Conservation (phyloP, 2,888 invertebrate genomes). For the Ormyrus nitidulus region DNA sequence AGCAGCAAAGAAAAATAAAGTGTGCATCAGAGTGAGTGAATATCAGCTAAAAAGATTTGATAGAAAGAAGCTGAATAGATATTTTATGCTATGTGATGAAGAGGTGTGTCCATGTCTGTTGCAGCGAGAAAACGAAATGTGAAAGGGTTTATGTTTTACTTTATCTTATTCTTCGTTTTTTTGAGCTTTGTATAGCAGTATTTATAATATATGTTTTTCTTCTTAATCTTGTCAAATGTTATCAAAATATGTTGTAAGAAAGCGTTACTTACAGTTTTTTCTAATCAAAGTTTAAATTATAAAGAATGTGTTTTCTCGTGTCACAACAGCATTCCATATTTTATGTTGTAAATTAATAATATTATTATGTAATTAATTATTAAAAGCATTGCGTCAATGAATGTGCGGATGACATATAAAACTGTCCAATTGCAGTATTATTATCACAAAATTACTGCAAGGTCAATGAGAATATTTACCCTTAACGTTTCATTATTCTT, state of each 20-base stretch:
- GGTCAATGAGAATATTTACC: conserved; percentile 27
- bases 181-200: conserved; percentile 27
- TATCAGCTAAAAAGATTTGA: conserved; percentile 18
- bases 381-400: background rate
- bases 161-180: conserved; percentile 14
- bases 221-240: conserved; percentile 2
- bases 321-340: conserved; percentile 52
- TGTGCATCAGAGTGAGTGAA: conserved; percentile 24
- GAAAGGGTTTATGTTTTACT: conserved; percentile 19
- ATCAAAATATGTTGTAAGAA: conserved; percentile 14
- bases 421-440: conserved; percentile 43
- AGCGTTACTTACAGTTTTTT: conserved; percentile 15
- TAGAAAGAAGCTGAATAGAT: conserved; percentile 30
- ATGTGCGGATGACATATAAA: conserved; percentile 24
- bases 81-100: conserved; percentile 32
- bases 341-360: conserved; percentile 44
- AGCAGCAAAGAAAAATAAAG: conserved; percentile 16
- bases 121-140: conserved; percentile 22
- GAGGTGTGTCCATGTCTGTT: conserved; percentile 16
- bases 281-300: conserved; percentile 41
- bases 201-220: conserved; percentile 21
- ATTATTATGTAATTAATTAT: conserved; percentile 16
- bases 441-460: conserved; percentile 39
- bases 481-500: conserved; percentile 26
- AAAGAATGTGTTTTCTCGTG: conserved; percentile 18